Evolutionary conservation across 1,140 invertebrate genomes (phyloP), one percentile per base, ranked within the genome.

Genomic region (Drosophila ironensis): DNA sequence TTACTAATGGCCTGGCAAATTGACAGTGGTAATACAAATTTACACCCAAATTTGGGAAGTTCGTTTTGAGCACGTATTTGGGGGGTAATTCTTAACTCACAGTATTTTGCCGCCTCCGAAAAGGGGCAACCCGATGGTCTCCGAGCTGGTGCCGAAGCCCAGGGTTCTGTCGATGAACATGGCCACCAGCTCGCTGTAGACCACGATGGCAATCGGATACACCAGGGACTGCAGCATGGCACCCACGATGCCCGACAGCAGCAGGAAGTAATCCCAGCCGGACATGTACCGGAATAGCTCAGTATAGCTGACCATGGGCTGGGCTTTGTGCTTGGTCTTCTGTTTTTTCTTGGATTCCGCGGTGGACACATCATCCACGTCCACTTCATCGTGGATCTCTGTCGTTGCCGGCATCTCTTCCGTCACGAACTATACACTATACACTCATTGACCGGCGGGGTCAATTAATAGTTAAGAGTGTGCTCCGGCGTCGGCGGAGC

Each of bases 101-200:
- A 93, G 54, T 16, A 61, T 52, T 19, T 73, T 74, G 3, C 90
- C 92, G n/a, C 92, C 92, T 2, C 91, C 91, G 51, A 92, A 92
- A 0, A 89, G 14, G 0, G 67, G 60, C 19, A 92, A 63, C 6
- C 91, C 74, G 7, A 82, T 54, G 1, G 89, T 89, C 2, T 71
- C 87, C 38, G 91, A 92, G 11, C 90, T 72, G 4, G 89, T 88
- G 2, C 89, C 76, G 1, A 78, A 47, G 0, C 88, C 87, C 3
- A 72, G 70, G 25, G 90, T 90, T 0, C 92, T 52, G 40, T 91
- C 91, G 4, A 94, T 92, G 67, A 94, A 91, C 42, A 94, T 90
- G 3, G 93, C 92, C 1, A 94, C 94, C 63, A 95, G 91, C 70
- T 92, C 91, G 7, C 94, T 94, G 89, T 95, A 95, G 4, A 94